Percentiles rank a stretch among this genome's conserved stretches.
Conservation (phyloP, 37 sponge, comb jelly and placozoan genomes). For the Dysidea cf. avara region DNA sequence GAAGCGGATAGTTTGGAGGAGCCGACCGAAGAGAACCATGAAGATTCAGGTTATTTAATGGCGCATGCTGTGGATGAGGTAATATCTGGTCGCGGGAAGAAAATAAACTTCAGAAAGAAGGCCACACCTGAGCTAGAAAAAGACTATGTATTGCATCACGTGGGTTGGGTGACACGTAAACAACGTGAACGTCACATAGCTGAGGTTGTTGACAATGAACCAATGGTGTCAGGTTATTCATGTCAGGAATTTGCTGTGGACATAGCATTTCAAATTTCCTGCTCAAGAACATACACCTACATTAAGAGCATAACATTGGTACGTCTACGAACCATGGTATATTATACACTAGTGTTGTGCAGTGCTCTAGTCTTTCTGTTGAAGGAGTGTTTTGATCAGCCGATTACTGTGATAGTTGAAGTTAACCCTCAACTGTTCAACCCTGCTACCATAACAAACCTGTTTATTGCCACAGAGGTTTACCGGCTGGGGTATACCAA, state of each 20-base stretch:
- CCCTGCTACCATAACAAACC: no score
- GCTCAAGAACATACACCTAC: slow-evolving; percentile 32
- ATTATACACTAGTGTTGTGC: slow-evolving; percentile 8
- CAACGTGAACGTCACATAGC: not conserved
- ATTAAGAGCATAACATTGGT: not conserved
- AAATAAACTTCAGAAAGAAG: not conserved
- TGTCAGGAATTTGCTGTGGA: slow-evolving; percentile 45
- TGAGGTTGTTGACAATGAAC: slow-evolving; percentile 16
- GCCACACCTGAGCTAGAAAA: not conserved
- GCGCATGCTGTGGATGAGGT: slow-evolving; percentile 34
- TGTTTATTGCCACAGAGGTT: no score
- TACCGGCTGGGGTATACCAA: no score
- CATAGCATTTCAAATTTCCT: slow-evolving; percentile 30
- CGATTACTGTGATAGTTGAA: not conserved
- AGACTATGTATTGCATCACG: slow-evolving; percentile 2
- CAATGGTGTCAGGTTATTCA: slow-evolving; percentile 23
- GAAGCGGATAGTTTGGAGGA: no score
- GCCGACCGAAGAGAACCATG: no score
- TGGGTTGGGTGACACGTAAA: slow-evolving; percentile 23
- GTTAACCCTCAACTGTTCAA: not conserved
- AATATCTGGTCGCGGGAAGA: slow-evolving; percentile 6
- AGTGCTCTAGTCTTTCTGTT: no score
- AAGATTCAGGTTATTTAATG: not conserved
- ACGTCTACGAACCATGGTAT: slow-evolving; percentile 1
- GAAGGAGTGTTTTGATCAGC: not conserved